These are phyloP conservation scores for Pangasius macronema DNA, from an alignment of 2,797 vertebrate species.

Conservation along the genomic window DNA sequence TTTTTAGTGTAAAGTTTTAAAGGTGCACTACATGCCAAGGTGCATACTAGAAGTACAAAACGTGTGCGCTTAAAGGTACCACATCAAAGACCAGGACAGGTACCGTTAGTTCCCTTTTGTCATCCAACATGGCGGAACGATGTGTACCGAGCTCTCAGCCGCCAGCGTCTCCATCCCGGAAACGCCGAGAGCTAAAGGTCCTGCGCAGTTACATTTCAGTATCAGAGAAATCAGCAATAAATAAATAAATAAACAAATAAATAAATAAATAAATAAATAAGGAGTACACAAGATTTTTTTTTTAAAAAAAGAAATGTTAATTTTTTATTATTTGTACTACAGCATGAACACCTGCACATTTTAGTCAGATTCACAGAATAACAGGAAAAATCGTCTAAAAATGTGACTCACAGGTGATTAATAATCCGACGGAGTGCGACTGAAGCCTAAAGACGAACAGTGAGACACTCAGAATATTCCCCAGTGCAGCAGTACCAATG, in stretches of 20 bases:
- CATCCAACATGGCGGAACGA: not conserved
- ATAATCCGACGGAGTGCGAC: not conserved
- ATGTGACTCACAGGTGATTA: not conserved
- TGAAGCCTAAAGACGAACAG: not conserved
- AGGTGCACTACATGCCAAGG: not conserved
- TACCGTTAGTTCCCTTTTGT: not conserved
- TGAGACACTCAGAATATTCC: not conserved
- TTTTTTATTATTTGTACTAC: not conserved
- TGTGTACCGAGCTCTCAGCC: too few species aligned
- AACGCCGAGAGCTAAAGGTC: not conserved
- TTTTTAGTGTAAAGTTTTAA: not conserved
- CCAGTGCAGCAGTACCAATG: not conserved
- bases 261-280: not conserved
- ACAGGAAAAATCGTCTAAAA: not conserved
- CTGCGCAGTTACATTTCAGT: not conserved
- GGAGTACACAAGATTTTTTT: not conserved
- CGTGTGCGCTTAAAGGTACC: too few species aligned
- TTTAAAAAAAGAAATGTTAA: not conserved
- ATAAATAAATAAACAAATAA: not conserved
- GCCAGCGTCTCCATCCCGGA: too few species aligned
- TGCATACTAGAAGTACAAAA: too few species aligned
- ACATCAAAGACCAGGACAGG: not conserved
- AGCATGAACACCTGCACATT: not conserved
- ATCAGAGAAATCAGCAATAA: not conserved
- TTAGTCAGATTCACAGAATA: not conserved